Evolutionary conservation across 1,140 invertebrate genomes (phyloP), one percentile per base, ranked within the genome.

Genomic region (Lysiphlebus fabarum): DNA sequence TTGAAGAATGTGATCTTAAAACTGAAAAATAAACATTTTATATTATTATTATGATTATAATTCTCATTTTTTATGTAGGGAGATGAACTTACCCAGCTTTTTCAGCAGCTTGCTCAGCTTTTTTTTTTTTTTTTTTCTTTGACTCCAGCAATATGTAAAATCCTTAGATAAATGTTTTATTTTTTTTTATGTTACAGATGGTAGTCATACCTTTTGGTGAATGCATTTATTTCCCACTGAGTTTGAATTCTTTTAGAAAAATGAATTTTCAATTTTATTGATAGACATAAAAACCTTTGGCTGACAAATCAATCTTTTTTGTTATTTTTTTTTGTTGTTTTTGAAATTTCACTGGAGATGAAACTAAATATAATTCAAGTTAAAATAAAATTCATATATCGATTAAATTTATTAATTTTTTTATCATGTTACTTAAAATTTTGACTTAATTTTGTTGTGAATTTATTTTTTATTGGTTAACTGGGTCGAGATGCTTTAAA

Each of bases 101-200:
- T 40, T 41, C 42, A 9, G 44, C 58, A 14, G 7, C 33, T 26
- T 56, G 33, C 34, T 47, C 37, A 14, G 33, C 42, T 47, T 58
- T 41, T 14, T 5, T 14, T 42, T 59, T 53, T 26, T 48, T 33
- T 12, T 48, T 53, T 36, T 53, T 59, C 43, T 53, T 47, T 41
- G 11, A 34, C 43, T 59, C 7, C 12, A 47, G 34, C 44, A 47
- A 36, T 36, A 47, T 17, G 7, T 10, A 34, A n/a, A 26, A 33
- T 9, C 10, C 4, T n/a, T 43, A 4, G 17, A 54, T 40, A 12
- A 26, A 48, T 8, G 14, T 48, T 54, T 9, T 8, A 34, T 12
- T 12, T 7, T 41, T 34, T 26, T n/a, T 45, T 12, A 41, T 43
- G 17, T 36, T 5, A 45, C 54, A 12, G 44, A 56, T 44, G 11